Evolutionary conservation across 2,797 vertebrate species (phyloP).

Genomic region (Propithecus perrieri): DNA sequence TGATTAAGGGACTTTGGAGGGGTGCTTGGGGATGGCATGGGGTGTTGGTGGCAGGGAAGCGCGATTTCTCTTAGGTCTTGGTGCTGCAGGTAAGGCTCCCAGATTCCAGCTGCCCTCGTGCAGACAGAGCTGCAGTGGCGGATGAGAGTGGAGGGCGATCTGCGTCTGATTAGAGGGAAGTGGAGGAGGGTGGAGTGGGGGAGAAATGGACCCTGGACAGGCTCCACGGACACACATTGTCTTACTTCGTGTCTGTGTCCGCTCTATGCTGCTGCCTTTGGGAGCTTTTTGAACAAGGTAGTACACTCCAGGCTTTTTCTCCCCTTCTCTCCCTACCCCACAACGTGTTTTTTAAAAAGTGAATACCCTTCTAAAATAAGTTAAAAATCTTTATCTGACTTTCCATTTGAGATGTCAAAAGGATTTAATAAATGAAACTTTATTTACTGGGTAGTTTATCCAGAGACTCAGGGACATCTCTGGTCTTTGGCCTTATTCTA

Average conservation of each 20-base stretch:
- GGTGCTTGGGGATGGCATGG: constrained; percentile 66
- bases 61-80: constrained; percentile 70
- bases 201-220: constrained; percentile 81
- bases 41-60: constrained; percentile 67
- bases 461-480: constrained; percentile 80
- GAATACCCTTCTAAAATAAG: constrained; percentile 75
- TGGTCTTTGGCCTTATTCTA: constrained; percentile 85
- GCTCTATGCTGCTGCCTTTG: constrained; percentile 67
- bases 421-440: constrained; percentile 86
- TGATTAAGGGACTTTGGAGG: constrained; percentile 75
- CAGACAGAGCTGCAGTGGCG: constrained; percentile 70
- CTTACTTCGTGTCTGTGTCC: constrained; percentile 72
- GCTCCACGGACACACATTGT: constrained; percentile 79
- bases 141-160: constrained; percentile 76
- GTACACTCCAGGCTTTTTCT: not conserved
- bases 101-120: constrained; percentile 74
- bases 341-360: constrained; percentile 58
- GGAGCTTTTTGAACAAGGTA: constrained; percentile 76
- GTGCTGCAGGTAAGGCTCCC: constrained; percentile 84
- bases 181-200: constrained; percentile 53
- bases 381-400: constrained; percentile 81
- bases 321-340: not conserved
- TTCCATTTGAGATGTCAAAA: constrained; percentile 81
- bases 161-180: constrained; percentile 67
- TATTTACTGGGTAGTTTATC: constrained; percentile 84